phyloP scores from a whole-genome alignment of 1,140 invertebrate species.

The Monomorium pharaonis region DNA sequence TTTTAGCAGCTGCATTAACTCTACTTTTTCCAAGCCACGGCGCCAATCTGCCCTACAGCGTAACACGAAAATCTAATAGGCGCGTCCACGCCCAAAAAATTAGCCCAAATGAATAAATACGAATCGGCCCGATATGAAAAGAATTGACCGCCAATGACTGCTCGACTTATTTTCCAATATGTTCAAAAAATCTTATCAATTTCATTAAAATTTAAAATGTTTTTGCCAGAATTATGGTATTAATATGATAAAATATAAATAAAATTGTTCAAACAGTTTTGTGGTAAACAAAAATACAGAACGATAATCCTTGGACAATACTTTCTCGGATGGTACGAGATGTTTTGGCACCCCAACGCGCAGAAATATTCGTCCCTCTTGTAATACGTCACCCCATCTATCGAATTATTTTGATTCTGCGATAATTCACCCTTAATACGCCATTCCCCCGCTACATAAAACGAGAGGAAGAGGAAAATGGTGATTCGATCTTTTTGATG shows the following conservation, averaged over 20 bases:
- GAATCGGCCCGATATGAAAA: conserved; percentile 41
- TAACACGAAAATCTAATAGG: conserved; percentile 70
- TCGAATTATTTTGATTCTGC: conserved; percentile 85
- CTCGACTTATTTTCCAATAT: background rate
- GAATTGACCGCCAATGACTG: conserved; percentile 56
- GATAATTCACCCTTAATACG: conserved; percentile 84
- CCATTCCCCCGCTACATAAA: conserved; percentile 61
- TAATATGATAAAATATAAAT: background rate
- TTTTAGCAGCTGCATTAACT: conserved; percentile 54
- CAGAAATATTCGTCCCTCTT: conserved; percentile 73
- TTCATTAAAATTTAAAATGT: background rate
- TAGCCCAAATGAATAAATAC: conserved; percentile 76
- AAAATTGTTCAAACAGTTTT: background rate
- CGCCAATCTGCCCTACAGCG: conserved; percentile 77
- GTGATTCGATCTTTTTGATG: conserved; percentile 69
- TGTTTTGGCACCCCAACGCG: conserved; percentile 74
- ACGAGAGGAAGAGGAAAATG: conserved; percentile 33
- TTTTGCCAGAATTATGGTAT: background rate
- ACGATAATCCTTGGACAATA: conserved; percentile 38
- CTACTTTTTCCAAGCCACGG: conserved; percentile 77
- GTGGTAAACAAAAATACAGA: background rate
- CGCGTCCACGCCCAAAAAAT: conserved; percentile 76
- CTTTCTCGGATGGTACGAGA: conserved; percentile 55
- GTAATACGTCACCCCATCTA: conserved; percentile 78
- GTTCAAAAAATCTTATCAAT: background rate